Evolutionary conservation across 1,140 invertebrate species (phyloP).

Genomic region (Drosophila paulistorum): DNA sequence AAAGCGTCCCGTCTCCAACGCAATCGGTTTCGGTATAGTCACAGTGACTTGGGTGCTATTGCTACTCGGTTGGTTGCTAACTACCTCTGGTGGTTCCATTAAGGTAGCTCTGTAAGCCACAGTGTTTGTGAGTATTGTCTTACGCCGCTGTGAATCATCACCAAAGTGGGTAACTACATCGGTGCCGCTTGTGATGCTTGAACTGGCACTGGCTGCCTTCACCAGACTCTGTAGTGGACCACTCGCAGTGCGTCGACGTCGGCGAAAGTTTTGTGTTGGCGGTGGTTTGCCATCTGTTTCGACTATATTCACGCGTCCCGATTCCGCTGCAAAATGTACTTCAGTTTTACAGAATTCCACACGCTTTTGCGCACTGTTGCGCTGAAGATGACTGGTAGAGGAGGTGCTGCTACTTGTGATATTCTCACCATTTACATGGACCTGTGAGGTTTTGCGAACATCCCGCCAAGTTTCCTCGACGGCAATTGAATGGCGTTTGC

Average conservation of each 20-base stretch:
- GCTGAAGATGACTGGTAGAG: constrained; percentile 74
- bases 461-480: constrained; percentile 85
- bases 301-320: constrained; percentile 92
- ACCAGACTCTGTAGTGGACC: constrained; percentile 73
- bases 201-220: constrained; percentile 59
- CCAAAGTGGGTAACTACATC: constrained; percentile 65
- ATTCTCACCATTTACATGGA: constrained; percentile 67
- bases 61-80: constrained; percentile 43
- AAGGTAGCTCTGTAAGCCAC: constrained; percentile 71
- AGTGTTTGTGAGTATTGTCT: constrained; percentile 61
- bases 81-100: constrained; percentile 67
- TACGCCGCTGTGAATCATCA: constrained; percentile 59
- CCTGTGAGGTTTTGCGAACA: constrained; percentile 79
- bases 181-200: constrained; percentile 26
- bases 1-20: constrained; percentile 44
- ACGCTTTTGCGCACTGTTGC: constrained; percentile 85
- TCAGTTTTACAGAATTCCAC: constrained; percentile 94
- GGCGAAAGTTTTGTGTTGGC: constrained; percentile 90
- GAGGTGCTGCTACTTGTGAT: constrained; percentile 57
- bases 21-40: constrained; percentile 44
- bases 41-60: constrained; percentile 60
- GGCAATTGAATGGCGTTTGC: constrained; percentile 85
- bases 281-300: constrained; percentile 93
- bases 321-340: constrained; percentile 92
- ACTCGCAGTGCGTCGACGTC: constrained; percentile 85